Base-by-base conservation (phyloP, 2,888 invertebrate genomes). In the Drosophila putrida region DNA sequence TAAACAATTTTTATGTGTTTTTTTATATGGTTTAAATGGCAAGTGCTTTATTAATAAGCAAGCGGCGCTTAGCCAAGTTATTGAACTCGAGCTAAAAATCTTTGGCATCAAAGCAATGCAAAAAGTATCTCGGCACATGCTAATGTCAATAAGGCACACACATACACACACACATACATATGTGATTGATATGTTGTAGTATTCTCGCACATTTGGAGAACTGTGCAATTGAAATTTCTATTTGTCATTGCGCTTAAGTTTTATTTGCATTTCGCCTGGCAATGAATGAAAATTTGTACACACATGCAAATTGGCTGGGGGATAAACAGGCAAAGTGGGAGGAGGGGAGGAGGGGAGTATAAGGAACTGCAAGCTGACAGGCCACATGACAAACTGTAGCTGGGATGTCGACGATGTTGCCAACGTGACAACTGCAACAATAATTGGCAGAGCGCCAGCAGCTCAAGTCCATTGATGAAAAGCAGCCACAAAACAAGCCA, bases 401-500 rank as follows among this genome's bases (percentile, higher is more conserved):
- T 73, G 74, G 54, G 44, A 46, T 36, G 27, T 31, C 41, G 25
- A 43, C 54, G 25, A 43, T 10, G 51, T 49, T 53, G 60, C 58
- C 67, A 60, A 70, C 49, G 75, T 75, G 75, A 79, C 80, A 78
- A 75, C 78, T 75, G 72, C 79, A 82, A 88, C 79, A 88, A 88
- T 83, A 85, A 85, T 85, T 85, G 84, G 84, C 84, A 68, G 43
- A 39, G 47, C 51, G 81, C 84, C 84, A 84, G 75, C 61, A 72
- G 70, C 61, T 77, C 86, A 68, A 72, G 66, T 78, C 79, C 85
- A 85, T 85, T 85, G 85, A 85, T 85, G 85, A 85, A 85, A 85
- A 85, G 70, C 83, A 71, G 73, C 69, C 79, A 75, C 65, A 70
- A 46, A 57, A 65, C 50, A 57, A 68, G 46, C 63, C 64, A 69